Evolutionary conservation across 2,113 vertebrate genomes (phyloP).

Genomic region (Orycteropus afer): DNA sequence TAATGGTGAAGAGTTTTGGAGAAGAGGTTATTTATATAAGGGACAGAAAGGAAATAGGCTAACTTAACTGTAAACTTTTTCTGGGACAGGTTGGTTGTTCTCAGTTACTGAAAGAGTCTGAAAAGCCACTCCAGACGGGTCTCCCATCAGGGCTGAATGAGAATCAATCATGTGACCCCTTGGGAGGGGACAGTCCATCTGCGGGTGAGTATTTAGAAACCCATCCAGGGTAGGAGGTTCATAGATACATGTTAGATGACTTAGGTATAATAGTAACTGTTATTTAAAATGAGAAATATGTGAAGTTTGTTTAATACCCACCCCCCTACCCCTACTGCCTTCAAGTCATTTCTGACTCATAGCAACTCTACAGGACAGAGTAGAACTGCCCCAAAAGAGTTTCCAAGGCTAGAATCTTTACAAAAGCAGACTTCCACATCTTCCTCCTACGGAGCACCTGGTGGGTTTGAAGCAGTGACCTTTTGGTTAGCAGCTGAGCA

Average conservation of each 20-base stretch:
- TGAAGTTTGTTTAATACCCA: too few relatives aligned
- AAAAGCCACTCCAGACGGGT: conserved; percentile 85
- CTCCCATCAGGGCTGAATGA: conserved; percentile 79
- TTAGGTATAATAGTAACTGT: background rate
- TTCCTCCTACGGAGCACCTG: too few relatives aligned
- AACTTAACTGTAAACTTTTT: background rate
- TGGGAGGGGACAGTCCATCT: conserved; percentile 81
- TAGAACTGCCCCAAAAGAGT: background rate
- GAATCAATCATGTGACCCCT: conserved; percentile 82
- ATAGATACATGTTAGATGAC: background rate
- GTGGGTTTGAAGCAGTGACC: too few relatives aligned
- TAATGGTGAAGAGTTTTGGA: background rate
- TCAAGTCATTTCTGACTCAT: too few relatives aligned
- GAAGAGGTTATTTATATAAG: background rate
- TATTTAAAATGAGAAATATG: background rate
- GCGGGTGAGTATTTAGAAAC: conserved; percentile 80
- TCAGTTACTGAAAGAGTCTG: conserved; percentile 88
- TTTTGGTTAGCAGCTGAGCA: too few relatives aligned
- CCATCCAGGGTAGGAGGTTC: background rate
- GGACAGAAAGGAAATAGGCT: background rate
- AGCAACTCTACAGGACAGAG: background rate
- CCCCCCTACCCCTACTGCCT: too few relatives aligned
- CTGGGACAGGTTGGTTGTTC: conserved; percentile 86
- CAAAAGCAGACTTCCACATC: too few relatives aligned
- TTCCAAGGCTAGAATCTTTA: too few relatives aligned